Base-by-base conservation (phyloP, 2,888 invertebrate species). In the Pomacea canaliculata region DNA sequence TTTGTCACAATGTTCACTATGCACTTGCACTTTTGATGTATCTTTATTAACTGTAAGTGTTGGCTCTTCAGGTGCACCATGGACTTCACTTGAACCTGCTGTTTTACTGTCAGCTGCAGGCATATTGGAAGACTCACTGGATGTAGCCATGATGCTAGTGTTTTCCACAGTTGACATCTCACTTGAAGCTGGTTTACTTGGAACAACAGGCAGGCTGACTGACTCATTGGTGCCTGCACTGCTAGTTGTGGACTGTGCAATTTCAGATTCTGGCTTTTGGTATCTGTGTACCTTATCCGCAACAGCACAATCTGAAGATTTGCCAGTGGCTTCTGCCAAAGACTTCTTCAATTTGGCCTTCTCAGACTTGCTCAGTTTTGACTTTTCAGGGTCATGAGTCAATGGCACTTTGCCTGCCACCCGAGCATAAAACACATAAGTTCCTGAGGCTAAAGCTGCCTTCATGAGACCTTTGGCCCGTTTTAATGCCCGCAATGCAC, bases 391-490 rank as follows among this genome's bases (percentile, higher is more conserved):
- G 18, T 77, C 79, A 56, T 59, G 74, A 16, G 76, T 71, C 18
- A 81, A 71, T 18, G 81, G 77, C 8, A 80, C 82, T 70, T 78
- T 80, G 2, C 78, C 80, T 49, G 79, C 73, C 16, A 82, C 78
- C 51, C 74, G 71, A 12, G 82, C 82, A 70, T 75, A 76, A 69
- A 82, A 82, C 23, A 70, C 72, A 51, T 77, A 77, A 9, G 69
- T 73, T 12, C 79, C 78, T 9, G 76, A 68, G 19, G 77, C 76
- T 27, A 72, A 70, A 0, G 78, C 79, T 23, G 81, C 79, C 48
- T 71, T 77, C 76, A 82, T 82, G 27, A 81, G 75, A 23, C 76
- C 76, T 63, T 79, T 80, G 18, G 82, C 82, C 66, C 77, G 73
- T 27, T 76, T 78, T 51, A 82, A 70, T 18, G 82, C 82, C 49